Evolutionary conservation across 2,888 invertebrate genomes (phyloP).

Genomic region (Rhorus exstirpatorius): DNA sequence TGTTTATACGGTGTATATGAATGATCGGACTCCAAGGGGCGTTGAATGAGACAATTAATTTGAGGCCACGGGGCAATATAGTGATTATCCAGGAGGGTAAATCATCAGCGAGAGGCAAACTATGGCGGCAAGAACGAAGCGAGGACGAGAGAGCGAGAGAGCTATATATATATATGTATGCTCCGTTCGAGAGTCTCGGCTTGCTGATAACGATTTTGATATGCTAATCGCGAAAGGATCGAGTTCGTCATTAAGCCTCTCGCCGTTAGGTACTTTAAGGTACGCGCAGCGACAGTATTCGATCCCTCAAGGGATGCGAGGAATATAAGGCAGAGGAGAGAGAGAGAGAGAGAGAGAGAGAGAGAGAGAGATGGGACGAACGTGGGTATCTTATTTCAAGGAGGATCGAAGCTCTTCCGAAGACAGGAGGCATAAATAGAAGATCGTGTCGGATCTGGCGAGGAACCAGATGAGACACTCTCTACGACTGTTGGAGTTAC

Average conservation of each 20-base stretch:
- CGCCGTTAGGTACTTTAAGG: conserved; percentile 59
- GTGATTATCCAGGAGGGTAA: conserved; percentile 55
- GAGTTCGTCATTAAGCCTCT: conserved; percentile 66
- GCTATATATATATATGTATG: neutral
- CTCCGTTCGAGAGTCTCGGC: conserved; percentile 24
- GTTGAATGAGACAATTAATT: conserved; percentile 61
- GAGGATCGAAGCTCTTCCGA: conserved; percentile 20
- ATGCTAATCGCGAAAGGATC: conserved; percentile 67
- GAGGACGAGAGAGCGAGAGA: conserved; percentile 21
- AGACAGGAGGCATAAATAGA: conserved; percentile 13
- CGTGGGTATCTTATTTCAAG: conserved; percentile 44
- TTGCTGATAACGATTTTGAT: conserved; percentile 65
- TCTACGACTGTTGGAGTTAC: neutral
- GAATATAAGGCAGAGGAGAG: neutral
- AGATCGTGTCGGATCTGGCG: conserved; percentile 17
- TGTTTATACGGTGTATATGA: neutral
- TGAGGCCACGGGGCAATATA: conserved; percentile 17
- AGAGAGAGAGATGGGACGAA: conserved; percentile 8
- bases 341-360: neutral
- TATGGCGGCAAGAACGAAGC: conserved; percentile 7
- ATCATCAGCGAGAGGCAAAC: conserved; percentile 29
- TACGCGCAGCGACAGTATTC: conserved; percentile 57
- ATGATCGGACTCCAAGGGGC: conserved; percentile 10
- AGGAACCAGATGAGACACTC: conserved; percentile 7
- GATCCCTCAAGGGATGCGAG: conserved; percentile 48